Conservation (phyloP, 37 sponge, comb jelly and placozoan genomes). For the Axinella damicornis region DNA sequence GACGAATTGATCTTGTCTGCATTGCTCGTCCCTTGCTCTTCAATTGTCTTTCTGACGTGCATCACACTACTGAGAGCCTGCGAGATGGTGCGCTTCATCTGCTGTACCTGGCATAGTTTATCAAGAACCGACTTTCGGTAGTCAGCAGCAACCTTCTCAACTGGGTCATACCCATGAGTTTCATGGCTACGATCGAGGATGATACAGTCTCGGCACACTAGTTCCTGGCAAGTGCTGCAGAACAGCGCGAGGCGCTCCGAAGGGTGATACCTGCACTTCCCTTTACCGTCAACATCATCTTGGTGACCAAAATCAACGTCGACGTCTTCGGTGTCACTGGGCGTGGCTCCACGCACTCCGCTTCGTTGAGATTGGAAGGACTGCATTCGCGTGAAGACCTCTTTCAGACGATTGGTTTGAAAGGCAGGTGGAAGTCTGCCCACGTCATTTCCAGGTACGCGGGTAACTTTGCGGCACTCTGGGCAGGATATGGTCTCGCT, state of each 20-base stretch:
- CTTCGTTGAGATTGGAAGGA: too few relatives aligned
- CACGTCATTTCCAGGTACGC: neutral
- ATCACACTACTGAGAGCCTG: neutral
- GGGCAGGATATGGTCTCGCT: constrained; percentile 1
- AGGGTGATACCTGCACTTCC: neutral
- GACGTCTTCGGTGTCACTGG: too few relatives aligned
- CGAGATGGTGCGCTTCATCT: neutral
- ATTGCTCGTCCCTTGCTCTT: neutral
- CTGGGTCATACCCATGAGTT: neutral
- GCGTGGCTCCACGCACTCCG: too few relatives aligned
- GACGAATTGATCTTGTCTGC: neutral
- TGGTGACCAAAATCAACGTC: neutral
- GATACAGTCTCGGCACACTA: constrained; percentile 34
- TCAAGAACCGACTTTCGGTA: neutral
- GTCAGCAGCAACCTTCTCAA: constrained; percentile 20
- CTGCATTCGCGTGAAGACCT: neutral
- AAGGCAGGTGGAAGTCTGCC: constrained; percentile 1
- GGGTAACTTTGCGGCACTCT: constrained; percentile 13
- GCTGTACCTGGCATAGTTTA: neutral
- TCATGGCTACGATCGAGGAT: neutral
- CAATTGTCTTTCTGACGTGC: neutral
- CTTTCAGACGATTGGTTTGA: constrained; percentile 3
- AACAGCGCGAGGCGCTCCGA: constrained; percentile 7
- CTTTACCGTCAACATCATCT: neutral
- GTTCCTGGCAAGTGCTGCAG: constrained; percentile 17